phyloP scores from a whole-genome alignment of 2,888 invertebrate genomes.

The Lydus trimaculatus region DNA sequence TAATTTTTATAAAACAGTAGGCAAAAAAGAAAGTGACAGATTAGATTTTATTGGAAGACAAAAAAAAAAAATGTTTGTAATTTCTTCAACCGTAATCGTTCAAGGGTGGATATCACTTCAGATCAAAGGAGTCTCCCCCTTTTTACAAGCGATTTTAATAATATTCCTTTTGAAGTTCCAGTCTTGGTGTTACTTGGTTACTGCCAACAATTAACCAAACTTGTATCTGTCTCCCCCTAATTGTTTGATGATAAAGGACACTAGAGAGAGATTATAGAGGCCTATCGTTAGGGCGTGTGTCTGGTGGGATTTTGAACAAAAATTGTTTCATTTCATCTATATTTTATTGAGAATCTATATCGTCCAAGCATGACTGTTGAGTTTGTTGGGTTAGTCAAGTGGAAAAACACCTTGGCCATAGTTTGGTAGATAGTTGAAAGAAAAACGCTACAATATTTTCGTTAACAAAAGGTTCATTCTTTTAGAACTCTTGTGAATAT shows the following conservation, averaged over 20 bases:
- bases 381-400: constrained; percentile 19
- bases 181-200: background rate
- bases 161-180: background rate
- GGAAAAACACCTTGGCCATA: constrained; percentile 27
- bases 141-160: background rate
- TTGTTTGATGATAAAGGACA: background rate
- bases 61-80: background rate
- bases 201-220: background rate
- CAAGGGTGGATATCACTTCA: background rate
- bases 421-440: constrained; percentile 16
- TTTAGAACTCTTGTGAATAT: background rate
- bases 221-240: background rate
- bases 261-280: constrained; percentile 19
- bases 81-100: background rate
- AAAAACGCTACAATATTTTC: constrained; percentile 5
- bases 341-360: constrained; percentile 16
- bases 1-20: background rate
- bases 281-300: constrained; percentile 24
- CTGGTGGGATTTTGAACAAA: background rate
- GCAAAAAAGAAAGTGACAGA: background rate
- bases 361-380: constrained; percentile 22
- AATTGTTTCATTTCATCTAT: constrained; percentile 16
- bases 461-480: background rate
- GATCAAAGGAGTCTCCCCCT: background rate
- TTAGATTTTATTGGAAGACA: background rate